A percentile compares a stretch with the other conserved stretches of the same genome.
Conservation (phyloP, 2,797 vertebrate genomes). For the Chaenodraco wilsoni region DNA sequence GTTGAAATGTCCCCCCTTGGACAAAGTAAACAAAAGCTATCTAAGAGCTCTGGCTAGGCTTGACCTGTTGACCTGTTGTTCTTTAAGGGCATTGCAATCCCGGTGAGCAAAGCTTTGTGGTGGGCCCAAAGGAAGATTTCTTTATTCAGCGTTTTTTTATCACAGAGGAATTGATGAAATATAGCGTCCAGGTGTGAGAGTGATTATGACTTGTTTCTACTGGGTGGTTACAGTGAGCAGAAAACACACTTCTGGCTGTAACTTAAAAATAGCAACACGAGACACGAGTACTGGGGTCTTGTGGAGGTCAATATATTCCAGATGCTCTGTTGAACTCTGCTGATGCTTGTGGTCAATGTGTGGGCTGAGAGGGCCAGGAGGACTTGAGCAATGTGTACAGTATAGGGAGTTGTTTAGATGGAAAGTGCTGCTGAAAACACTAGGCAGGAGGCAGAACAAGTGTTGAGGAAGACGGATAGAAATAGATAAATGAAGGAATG, state of each 20-base stretch:
- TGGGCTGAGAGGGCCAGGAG: slow-evolving; percentile 45
- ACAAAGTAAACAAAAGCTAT: slow-evolving; percentile 6
- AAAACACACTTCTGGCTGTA: slow-evolving; percentile 41
- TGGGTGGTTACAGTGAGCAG: slow-evolving; percentile 27
- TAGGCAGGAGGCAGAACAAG: slow-evolving; percentile 7
- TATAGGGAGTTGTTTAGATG: slow-evolving; percentile 6
- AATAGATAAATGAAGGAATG: neutral
- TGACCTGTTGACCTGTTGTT: slow-evolving; percentile 20
- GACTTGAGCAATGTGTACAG: slow-evolving; percentile 4
- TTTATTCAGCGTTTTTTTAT: slow-evolving; percentile 10
- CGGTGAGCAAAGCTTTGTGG: neutral
- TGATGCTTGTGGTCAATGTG: slow-evolving; percentile 32
- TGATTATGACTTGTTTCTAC: slow-evolving; percentile 46
- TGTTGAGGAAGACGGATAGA: neutral
- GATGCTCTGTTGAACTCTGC: slow-evolving; percentile 32
- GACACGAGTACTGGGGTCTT: slow-evolving; percentile 20
- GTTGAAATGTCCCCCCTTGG: slow-evolving; percentile 1
- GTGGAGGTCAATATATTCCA: slow-evolving; percentile 41
- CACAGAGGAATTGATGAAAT: slow-evolving; percentile 40
- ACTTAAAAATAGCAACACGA: slow-evolving; percentile 35
- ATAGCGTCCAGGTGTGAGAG: slow-evolving; percentile 42
- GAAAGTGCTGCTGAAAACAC: slow-evolving; percentile 20
- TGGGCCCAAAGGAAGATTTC: neutral
- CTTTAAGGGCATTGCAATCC: slow-evolving; percentile 16
- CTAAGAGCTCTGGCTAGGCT: slow-evolving; percentile 10